Conservation (phyloP, 2,113 vertebrate genomes). For the Benitochromis conjunctus region DNA sequence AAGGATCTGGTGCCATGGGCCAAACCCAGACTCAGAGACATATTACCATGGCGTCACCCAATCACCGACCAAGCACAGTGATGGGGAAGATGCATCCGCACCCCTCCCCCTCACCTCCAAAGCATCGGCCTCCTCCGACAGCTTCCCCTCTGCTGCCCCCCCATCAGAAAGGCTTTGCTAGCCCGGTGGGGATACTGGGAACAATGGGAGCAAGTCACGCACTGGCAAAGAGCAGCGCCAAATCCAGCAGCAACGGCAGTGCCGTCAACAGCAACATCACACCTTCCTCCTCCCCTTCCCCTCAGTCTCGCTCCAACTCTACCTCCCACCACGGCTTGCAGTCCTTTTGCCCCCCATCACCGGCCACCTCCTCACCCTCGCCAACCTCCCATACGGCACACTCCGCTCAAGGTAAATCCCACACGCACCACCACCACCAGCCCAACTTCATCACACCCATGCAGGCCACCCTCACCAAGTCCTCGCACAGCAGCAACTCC, state of each 20-base stretch:
- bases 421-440: conserved; percentile 74
- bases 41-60: conserved; percentile 22
- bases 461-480: conserved; percentile 79
- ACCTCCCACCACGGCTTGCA: conserved; percentile 44
- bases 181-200: conserved; percentile 29
- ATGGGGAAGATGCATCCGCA: conserved; percentile 51
- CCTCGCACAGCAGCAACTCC: conserved; percentile 73
- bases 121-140: conserved; percentile 71
- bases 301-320: conserved; percentile 68
- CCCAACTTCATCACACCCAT: conserved; percentile 77
- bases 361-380: conserved; percentile 71
- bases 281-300: conserved; percentile 54
- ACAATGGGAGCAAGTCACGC: conserved; percentile 25
- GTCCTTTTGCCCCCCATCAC: conserved; percentile 64
- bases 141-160: conserved; percentile 70
- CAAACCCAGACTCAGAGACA: conserved; percentile 60
- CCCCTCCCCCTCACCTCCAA: conserved; percentile 54
- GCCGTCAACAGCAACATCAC: conserved; percentile 7
- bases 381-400: conserved; percentile 32
- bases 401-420: conserved; percentile 40
- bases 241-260: conserved; percentile 55
- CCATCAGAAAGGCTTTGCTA: conserved; percentile 64
- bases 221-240: conserved; percentile 45
- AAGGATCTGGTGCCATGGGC: conserved; percentile 28
- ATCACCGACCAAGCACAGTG: conserved; percentile 40